Evolutionary conservation across 2,888 invertebrate species (phyloP).

Genomic region (Phengaris alcon): DNA sequence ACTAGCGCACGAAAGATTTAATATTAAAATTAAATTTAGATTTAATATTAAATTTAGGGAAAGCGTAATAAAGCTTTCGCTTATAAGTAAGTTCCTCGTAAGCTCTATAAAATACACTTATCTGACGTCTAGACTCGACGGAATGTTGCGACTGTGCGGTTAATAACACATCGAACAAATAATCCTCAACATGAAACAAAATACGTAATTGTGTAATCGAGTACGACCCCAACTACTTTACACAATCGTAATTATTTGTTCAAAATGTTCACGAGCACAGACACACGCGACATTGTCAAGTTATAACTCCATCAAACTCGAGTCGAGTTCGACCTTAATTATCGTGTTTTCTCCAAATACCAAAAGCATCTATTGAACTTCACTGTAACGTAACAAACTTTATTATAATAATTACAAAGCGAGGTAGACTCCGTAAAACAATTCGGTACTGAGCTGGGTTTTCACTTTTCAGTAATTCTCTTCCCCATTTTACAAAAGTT

Average conservation of each 20-base stretch:
- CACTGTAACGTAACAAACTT: constrained; percentile 6
- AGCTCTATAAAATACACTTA: no score
- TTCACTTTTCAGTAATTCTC: constrained; percentile 9
- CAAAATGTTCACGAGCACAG: not conserved
- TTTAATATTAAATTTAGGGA: not conserved
- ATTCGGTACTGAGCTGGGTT: not conserved
- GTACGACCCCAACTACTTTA: not conserved
- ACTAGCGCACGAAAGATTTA: no score
- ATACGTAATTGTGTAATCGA: not conserved
- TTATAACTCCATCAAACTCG: not conserved
- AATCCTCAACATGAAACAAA: not conserved
- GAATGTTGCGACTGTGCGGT: no score
- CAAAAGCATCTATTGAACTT: not conserved
- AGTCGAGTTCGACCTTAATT: constrained; percentile 8
- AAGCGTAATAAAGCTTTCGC: no score
- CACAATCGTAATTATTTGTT: not conserved
- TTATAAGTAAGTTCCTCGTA: no score
- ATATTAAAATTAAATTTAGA: no score
- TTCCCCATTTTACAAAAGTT: not conserved
- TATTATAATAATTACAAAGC: not conserved
- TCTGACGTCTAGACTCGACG: no score
- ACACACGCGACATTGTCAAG: not conserved
- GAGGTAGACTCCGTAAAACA: not conserved
- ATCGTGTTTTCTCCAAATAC: constrained; percentile 10
- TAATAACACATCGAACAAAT: no score